A percentile compares a stretch with the other conserved stretches of the same genome.
Evolutionary conservation across 2,888 invertebrate species (phyloP).

Genomic region (Watsonalla cultraria): DNA sequence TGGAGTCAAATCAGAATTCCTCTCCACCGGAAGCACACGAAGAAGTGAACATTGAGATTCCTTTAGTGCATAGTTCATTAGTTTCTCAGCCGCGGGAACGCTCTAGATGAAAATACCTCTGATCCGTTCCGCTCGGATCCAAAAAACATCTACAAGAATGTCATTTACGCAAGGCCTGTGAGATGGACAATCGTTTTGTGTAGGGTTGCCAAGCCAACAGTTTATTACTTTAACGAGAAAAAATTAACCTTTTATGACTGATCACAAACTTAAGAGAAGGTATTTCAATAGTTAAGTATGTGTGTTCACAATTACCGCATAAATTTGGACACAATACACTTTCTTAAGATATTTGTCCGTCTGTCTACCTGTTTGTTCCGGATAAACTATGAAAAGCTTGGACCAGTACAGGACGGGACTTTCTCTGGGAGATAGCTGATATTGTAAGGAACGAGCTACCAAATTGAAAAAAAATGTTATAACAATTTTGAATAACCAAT

Average conservation of each 20-base stretch:
- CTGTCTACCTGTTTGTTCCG: too few relatives aligned
- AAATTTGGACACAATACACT: too few relatives aligned
- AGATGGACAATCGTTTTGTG: constrained; percentile 29
- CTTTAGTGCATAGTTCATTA: constrained; percentile 39
- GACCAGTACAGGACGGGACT: too few relatives aligned
- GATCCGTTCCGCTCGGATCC: constrained; percentile 62
- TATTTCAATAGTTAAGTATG: too few relatives aligned
- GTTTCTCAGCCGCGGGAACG: constrained; percentile 31
- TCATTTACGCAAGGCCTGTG: constrained; percentile 49
- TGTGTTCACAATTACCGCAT: too few relatives aligned
- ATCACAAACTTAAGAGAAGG: too few relatives aligned
- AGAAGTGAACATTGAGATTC: constrained; percentile 33
- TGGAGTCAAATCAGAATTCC: constrained; percentile 1
- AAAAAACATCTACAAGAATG: constrained; percentile 67
- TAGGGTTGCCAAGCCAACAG: constrained; percentile 22
- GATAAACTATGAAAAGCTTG: too few relatives aligned
- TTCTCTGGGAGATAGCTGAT: too few relatives aligned
- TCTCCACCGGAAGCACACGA: constrained; percentile 6
- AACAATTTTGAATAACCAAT: too few relatives aligned
- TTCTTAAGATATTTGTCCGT: too few relatives aligned
- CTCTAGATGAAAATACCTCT: constrained; percentile 27
- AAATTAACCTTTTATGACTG: not conserved
- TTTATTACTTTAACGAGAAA: not conserved
- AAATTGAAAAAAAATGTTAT: too few relatives aligned
- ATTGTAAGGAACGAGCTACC: too few relatives aligned